A percentile compares a stretch with the other conserved stretches of the same genome.
Conservation (phyloP, 2,113 vertebrate genomes). For the Cyanoramphus novaezelandiae region DNA sequence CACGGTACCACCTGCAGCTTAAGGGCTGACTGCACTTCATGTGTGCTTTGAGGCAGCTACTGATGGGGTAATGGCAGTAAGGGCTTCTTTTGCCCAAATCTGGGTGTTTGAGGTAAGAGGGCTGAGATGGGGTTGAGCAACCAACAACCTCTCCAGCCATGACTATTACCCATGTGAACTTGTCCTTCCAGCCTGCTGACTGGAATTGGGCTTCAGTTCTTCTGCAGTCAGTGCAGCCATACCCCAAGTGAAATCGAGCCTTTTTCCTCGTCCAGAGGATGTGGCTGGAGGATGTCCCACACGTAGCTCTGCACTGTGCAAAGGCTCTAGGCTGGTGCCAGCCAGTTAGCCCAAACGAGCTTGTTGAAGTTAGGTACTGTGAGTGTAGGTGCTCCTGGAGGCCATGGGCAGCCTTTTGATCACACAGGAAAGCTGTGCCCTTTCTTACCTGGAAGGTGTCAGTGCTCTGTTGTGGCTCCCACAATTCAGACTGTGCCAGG, state of each 20-base stretch:
- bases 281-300: background rate
- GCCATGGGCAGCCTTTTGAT: too few species aligned
- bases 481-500: fast-evolving
- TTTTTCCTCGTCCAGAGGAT: background rate
- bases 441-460: background rate
- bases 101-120: background rate
- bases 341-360: too few species aligned
- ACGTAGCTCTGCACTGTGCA: too few species aligned
- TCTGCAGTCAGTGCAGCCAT: background rate
- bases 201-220: background rate
- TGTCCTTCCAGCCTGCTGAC: background rate
- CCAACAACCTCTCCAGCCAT: background rate
- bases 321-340: too few species aligned
- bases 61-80: background rate
- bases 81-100: background rate
- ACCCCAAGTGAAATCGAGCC: background rate
- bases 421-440: background rate
- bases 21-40: background rate
- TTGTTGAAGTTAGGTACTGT: too few species aligned
- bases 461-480: background rate
- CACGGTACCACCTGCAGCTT: background rate
- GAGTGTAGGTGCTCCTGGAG: too few species aligned
- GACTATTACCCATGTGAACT: background rate
- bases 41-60: background rate
- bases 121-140: background rate